Evolutionary conservation across 2,888 invertebrate species (phyloP).

Genomic region (Neocrepidodera transversa): DNA sequence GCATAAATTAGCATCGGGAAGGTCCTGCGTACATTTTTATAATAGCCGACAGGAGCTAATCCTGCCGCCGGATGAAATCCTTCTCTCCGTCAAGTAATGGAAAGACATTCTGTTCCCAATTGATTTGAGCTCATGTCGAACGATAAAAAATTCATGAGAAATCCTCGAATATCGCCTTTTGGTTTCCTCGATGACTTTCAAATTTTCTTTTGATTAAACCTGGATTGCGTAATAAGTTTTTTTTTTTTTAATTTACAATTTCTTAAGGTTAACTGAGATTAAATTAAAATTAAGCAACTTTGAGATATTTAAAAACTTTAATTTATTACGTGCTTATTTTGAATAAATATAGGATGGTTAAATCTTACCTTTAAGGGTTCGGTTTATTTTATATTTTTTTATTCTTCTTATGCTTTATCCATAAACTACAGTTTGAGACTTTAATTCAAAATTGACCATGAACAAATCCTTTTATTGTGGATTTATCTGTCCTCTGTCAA

Average conservation of each 20-base stretch:
- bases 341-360: too few relatives aligned
- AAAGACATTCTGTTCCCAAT: constrained; percentile 46
- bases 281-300: too few relatives aligned
- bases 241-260: constrained; percentile 17
- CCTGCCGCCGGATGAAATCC: constrained; percentile 47
- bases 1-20: constrained; percentile 50
- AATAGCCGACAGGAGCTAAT: constrained; percentile 46
- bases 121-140: constrained; percentile 16
- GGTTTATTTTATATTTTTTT: too few relatives aligned
- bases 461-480: too few relatives aligned
- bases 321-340: too few relatives aligned
- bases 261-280: constrained; percentile 7
- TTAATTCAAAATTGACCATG: too few relatives aligned
- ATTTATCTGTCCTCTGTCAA: too few relatives aligned
- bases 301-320: too few relatives aligned
- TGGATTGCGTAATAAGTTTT: neutral
- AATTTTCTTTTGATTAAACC: constrained; percentile 8
- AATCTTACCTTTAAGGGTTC: too few relatives aligned
- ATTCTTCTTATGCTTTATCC: too few relatives aligned
- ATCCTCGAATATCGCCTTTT: constrained; percentile 12
- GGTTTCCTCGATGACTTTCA: constrained; percentile 14
- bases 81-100: constrained; percentile 46
- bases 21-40: constrained; percentile 50
- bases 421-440: too few relatives aligned
- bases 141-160: constrained; percentile 26